Evolutionary conservation across 2,113 vertebrate species (phyloP), one percentile per base, ranked within the genome.

Genomic region (Gadus chalcogrammus): DNA sequence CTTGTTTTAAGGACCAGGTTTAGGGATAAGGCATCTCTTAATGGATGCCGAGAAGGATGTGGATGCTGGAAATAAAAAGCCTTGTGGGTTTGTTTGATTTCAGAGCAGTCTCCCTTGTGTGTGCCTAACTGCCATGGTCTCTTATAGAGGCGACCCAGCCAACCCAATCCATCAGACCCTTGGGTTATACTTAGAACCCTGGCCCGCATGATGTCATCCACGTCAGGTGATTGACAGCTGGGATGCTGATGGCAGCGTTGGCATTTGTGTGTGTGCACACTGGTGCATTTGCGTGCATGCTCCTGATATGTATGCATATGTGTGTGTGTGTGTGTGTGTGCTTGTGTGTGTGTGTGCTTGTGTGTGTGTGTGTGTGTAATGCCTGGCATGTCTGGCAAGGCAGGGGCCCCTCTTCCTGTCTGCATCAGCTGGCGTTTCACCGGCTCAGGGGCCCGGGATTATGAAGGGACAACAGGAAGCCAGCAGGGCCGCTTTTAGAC

Each of bases 381-480:
- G 81, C 17, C 11, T 0, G 66, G 81, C 68, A 78, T 27, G 79
- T 27, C 70, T 74, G 68, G 76, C 70, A 61, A 67, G 74, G 65
- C 73, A n/a, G 65, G 7, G 42, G 42, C 5, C 42, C 12, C 38
- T 72, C 84, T 87, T 85, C 83, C 83, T 75, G 76, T 78, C 78
- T 58, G 55, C 15, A 9, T n/a, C 13, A 15, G 68, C 56, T 77
- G 74, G 82, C 78, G 71, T 82, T 80, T 73, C 22, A 20, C 60
- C 27, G 68, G 70, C 78, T 67, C 80, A 69, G 81, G 79, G 81
- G 81, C 73, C 71, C 48, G 6, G 74, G 75, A 82, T 87, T 84
- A 88, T 83, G 42, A 48, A 42, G 87, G 84, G 86, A 35, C 75
- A 48, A 87, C 82, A 82, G 88, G 83, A 89, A 89, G 81, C 82